Evolutionary conservation across 2,113 vertebrate species (phyloP).

Genomic region (Cyprinodon tularosa): DNA sequence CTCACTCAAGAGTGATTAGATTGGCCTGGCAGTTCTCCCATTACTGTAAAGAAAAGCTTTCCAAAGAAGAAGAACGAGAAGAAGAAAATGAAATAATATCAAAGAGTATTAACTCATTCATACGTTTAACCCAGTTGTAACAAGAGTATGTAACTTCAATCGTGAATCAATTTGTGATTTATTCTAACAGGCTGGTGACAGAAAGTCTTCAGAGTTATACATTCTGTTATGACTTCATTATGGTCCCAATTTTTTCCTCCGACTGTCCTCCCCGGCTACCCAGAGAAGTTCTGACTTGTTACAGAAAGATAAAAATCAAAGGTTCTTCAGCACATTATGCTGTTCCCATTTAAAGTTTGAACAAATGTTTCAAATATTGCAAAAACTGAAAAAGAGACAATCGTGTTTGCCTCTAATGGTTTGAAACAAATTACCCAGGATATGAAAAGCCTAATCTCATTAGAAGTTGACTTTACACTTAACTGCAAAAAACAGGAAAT

Average conservation of each 20-base stretch:
- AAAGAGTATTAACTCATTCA: neutral
- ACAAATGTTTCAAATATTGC: no score
- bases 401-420: no score
- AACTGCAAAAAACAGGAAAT: no score
- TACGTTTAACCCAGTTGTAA: neutral
- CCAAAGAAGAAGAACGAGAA: constrained; percentile 26
- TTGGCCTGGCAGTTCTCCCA: constrained; percentile 50
- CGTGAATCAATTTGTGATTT: neutral
- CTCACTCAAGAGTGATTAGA: constrained; percentile 48
- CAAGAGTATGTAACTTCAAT: neutral
- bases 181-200: neutral
- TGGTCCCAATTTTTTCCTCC: neutral
- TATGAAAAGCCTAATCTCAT: no score
- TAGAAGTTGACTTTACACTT: no score
- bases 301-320: neutral
- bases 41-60: constrained; percentile 11
- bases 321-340: neutral
- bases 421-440: no score
- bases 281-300: neutral
- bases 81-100: constrained; percentile 28
- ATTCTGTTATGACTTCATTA: neutral
- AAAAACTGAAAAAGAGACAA: no score
- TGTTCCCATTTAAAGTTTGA: no score
- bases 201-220: neutral
- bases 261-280: no score